Evolutionary conservation across 2,797 vertebrate genomes (phyloP).

Genomic region (Chelon labrosus): DNA sequence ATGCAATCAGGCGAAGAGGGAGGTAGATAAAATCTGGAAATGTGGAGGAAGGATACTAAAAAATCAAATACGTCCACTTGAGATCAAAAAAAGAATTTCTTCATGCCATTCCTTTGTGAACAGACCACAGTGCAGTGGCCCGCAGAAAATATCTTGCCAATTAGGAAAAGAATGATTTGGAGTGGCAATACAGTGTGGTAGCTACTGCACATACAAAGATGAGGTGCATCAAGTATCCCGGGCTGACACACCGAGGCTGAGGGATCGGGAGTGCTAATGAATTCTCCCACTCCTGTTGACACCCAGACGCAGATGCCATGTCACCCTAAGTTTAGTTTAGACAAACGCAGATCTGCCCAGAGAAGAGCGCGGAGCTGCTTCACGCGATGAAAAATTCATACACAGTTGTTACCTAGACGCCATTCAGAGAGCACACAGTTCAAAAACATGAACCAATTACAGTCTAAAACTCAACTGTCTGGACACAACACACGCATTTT

Average conservation of each 20-base stretch:
- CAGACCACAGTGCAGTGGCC: not conserved
- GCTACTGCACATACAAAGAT: conserved; percentile 15
- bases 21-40: conserved; percentile 42
- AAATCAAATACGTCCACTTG: conserved; percentile 19
- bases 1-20: conserved; percentile 42
- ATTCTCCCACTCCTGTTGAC: conserved; percentile 87
- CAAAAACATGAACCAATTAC: conserved; percentile 94
- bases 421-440: conserved; percentile 93
- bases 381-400: conserved; percentile 95
- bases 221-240: conserved; percentile 38
- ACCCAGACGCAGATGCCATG: conserved; percentile 85
- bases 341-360: conserved; percentile 87
- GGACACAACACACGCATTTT: conserved; percentile 71
- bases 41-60: conserved; percentile 11
- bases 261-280: conserved; percentile 85
- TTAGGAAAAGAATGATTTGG: conserved; percentile 17
- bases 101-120: conserved; percentile 34
- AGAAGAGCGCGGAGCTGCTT: conserved; percentile 82
- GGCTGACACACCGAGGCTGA: conserved; percentile 81
- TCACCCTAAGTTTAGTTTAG: conserved; percentile 94
- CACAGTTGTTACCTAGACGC: conserved; percentile 85
- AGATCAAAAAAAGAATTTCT: conserved; percentile 17
- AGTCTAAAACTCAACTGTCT: conserved; percentile 83
- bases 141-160: not conserved
- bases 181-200: conserved; percentile 24